Conservation (phyloP, 2,113 vertebrate species). For the Salvator merianae region DNA sequence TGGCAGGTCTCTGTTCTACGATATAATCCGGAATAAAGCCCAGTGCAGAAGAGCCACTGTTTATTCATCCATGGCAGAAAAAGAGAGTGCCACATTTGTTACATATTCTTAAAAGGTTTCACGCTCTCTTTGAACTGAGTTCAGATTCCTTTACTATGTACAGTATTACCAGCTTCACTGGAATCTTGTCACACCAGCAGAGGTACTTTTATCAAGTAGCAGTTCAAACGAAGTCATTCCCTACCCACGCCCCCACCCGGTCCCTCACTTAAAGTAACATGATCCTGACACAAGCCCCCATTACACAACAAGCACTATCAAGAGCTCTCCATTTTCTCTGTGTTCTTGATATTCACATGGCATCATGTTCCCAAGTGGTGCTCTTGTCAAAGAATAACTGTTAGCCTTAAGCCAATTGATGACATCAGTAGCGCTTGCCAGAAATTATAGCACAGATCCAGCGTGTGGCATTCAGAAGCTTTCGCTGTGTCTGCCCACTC, state of each 20-base stretch:
- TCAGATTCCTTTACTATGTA: conserved; percentile 47
- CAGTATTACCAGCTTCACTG: conserved; percentile 53
- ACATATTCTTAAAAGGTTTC: conserved; percentile 29
- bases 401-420: conserved; percentile 57
- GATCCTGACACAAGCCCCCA: conserved; percentile 26
- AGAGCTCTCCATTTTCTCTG: conserved; percentile 29
- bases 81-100: not conserved
- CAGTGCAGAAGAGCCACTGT: not conserved
- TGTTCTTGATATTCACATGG: conserved; percentile 46
- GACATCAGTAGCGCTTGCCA: conserved; percentile 61
- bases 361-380: conserved; percentile 46
- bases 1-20: no score
- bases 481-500: conserved; percentile 50
- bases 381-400: conserved; percentile 60
- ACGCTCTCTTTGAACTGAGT: conserved; percentile 23
- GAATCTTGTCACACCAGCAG: conserved; percentile 45
- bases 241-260: not conserved
- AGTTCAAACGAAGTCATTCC: conserved; percentile 38
- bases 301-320: conserved; percentile 41
- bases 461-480: conserved; percentile 52
- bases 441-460: conserved; percentile 63
- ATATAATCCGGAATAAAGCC: no score
- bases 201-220: conserved; percentile 32
- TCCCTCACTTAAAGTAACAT: conserved; percentile 31
- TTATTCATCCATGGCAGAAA: not conserved